A percentile compares a stretch with the other conserved stretches of the same genome.
Conservation (phyloP, 1,140 invertebrate genomes). For the Drosophila pseudoobscura region DNA sequence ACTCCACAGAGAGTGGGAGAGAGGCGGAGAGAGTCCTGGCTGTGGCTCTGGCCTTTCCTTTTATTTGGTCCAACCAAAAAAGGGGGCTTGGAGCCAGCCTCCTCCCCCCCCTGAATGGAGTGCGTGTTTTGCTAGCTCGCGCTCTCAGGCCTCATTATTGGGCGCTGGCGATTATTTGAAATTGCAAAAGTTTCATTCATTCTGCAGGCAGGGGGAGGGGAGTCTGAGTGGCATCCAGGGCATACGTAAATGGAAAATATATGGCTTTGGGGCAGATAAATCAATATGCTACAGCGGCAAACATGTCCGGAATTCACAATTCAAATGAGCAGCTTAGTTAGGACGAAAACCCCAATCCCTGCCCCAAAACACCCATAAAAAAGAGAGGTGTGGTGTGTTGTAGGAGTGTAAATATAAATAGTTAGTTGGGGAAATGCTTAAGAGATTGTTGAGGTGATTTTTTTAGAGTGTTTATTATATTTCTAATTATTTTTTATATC, state of each 20-base stretch:
- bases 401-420: too few relatives aligned
- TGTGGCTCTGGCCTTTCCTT: conserved; percentile 45
- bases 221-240: conserved; percentile 10
- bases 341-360: conserved; percentile 2
- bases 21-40: conserved; percentile 2
- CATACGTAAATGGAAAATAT: conserved; percentile 76
- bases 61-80: conserved; percentile 30
- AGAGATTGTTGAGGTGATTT: too few relatives aligned
- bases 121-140: conserved; percentile 50
- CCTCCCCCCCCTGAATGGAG: conserved; percentile 18
- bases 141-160: conserved; percentile 76
- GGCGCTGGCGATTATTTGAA: conserved; percentile 78
- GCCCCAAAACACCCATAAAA: not conserved
- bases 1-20: conserved; percentile 2
- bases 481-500: too few relatives aligned
- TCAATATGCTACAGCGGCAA: conserved; percentile 63
- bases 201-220: conserved; percentile 34
- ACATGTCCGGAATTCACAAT: conserved; percentile 72
- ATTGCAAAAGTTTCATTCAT: conserved; percentile 80
- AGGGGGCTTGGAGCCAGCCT: conserved; percentile 9
- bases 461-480: too few relatives aligned
- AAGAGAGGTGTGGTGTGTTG: too few relatives aligned
- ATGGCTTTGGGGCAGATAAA: conserved; percentile 64
- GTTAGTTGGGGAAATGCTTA: too few relatives aligned
- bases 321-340: conserved; percentile 48